phyloP scores from a whole-genome alignment of 2,797 vertebrate genomes.

The Alca torda region DNA sequence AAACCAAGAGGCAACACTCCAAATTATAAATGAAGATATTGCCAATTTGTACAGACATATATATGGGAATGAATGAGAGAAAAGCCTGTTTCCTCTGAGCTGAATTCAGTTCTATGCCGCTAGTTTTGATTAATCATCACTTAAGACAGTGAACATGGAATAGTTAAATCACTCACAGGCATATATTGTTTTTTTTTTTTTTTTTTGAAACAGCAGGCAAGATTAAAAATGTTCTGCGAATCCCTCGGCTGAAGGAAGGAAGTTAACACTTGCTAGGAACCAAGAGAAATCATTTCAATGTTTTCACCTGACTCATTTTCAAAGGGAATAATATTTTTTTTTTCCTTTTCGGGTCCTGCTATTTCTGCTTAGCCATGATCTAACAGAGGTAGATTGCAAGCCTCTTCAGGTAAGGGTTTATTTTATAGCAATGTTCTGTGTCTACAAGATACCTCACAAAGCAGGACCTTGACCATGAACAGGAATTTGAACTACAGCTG shows the following conservation, averaged over 20 bases:
- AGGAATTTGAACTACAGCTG: neutral
- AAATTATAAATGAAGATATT: conserved; percentile 52
- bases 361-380: neutral
- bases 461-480: neutral
- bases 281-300: neutral
- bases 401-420: neutral
- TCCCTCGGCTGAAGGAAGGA: neutral
- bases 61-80: neutral
- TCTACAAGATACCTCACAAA: neutral
- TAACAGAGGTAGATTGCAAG: neutral
- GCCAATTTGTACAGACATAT: neutral
- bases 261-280: neutral
- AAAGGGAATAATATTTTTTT: neutral
- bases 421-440: neutral
- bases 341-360: neutral
- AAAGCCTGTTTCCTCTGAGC: conserved; percentile 35
- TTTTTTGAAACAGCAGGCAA: neutral
- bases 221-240: neutral
- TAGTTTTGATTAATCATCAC: neutral
- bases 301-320: neutral
- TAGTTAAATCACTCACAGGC: neutral
- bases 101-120: neutral
- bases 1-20: conserved; percentile 48
- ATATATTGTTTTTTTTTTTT: neutral
- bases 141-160: neutral